Base-by-base conservation (phyloP, 2,888 invertebrate genomes). In the Acanthopleura granulata region DNA sequence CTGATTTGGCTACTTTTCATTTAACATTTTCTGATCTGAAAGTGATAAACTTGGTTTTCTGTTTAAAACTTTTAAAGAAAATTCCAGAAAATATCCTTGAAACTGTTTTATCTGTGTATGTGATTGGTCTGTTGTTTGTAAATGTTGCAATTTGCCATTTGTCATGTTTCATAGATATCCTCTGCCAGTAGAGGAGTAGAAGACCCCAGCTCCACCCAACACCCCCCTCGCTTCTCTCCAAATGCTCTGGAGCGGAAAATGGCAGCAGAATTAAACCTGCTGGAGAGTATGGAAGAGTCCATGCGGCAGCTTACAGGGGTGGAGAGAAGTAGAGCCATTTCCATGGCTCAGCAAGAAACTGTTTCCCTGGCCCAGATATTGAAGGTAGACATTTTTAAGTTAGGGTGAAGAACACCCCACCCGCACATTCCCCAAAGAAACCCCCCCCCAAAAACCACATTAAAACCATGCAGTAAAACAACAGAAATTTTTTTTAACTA, bases 271-370 rank as follows among this genome's bases (percentile, higher is more conserved):
- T 90, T 93, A 71, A 93, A 93, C 87, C 91, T 93, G 69, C 87
- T 93, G 62, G 93, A 93, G 81, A 92, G 93, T 72, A 92, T 93
- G 83, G 93, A 93, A 77, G 92, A 93, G 85, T 93, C 93, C 0
- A 84, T 93, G 49, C 89, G 91, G 69, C 93, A 93, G 86, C 91
- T 93, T 51, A 91, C 91, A 77, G 92, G 92, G 61, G 92, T 93
- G 74, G 93, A 93, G 87, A 91, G 93, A 80, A 86, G 87, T 18
- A 75, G 88, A 75, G 83, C 87, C 9, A 84, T 90, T 6, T 83
- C 89, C 9, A 77, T 90, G 75, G 90, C 91, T 12, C 90, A 90
- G 78, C 90, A 90, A 76, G 90, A 90, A 78, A 86, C 89, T 4
- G 89, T 90, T 0, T 86, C 90, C 16, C 82, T 90, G 16, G 90